Evolutionary conservation across 2,888 invertebrate genomes (phyloP).

Genomic region (Lycophotia porphyrea): DNA sequence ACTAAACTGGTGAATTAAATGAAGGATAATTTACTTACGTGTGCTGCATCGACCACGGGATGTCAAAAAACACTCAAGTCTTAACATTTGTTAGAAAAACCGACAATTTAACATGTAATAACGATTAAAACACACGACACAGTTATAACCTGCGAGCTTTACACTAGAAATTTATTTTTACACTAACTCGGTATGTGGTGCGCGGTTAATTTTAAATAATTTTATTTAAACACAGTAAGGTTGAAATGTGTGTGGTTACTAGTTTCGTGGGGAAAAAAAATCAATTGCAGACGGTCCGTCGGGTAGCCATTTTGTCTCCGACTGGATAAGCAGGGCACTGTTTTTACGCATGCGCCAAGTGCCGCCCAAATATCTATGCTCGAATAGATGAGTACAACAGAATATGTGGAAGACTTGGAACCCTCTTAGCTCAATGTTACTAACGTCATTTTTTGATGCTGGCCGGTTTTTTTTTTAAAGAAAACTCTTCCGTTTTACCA

Average conservation of each 20-base stretch:
- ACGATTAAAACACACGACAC: slow-evolving; percentile 57
- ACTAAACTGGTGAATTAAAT: slow-evolving; percentile 69
- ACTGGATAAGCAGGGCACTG: slow-evolving; percentile 75
- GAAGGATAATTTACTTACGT: slow-evolving; percentile 68
- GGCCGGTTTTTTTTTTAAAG: slow-evolving; percentile 7
- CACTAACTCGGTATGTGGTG: slow-evolving; percentile 58
- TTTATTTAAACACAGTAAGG: slow-evolving; percentile 63
- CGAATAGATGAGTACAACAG: slow-evolving; percentile 52
- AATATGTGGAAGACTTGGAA: slow-evolving; percentile 49
- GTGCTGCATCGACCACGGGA: slow-evolving; percentile 50
- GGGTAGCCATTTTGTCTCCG: slow-evolving; percentile 85
- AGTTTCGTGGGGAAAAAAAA: slow-evolving; percentile 83
- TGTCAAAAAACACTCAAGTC: slow-evolving; percentile 65
- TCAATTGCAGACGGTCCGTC: slow-evolving; percentile 82
- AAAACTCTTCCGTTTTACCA: background rate
- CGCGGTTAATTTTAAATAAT: slow-evolving; percentile 69
- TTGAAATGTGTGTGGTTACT: slow-evolving; percentile 68
- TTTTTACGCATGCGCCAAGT: slow-evolving; percentile 81
- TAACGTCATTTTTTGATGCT: slow-evolving; percentile 36
- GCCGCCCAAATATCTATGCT: slow-evolving; percentile 75
- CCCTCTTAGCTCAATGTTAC: slow-evolving; percentile 53
- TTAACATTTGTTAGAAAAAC: slow-evolving; percentile 71
- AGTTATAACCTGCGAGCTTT: slow-evolving; percentile 57
- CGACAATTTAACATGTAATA: slow-evolving; percentile 64
- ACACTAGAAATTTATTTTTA: slow-evolving; percentile 63